Base-by-base conservation (phyloP, 2,113 vertebrate species). In the Nothocercus nigrocapillus region DNA sequence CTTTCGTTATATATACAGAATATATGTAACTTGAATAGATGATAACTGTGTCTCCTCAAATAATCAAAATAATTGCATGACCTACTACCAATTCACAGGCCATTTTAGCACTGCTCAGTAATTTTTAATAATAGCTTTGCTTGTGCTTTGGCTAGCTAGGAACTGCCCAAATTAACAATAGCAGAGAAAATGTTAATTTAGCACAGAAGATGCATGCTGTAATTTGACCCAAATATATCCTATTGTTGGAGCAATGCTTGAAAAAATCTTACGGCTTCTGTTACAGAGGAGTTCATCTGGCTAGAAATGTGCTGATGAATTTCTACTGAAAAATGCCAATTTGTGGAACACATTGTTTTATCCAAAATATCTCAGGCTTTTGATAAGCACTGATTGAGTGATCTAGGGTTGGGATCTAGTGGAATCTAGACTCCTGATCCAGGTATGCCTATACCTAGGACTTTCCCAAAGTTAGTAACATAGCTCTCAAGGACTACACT, bases 121-220 rank as follows among this genome's bases (percentile, higher is more conserved):
- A 85, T 79, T 94, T 93, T 92, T 86, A 90, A 82, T 90, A 96
- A 86, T 56, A 62, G 67, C 82, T 80, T 77, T 87, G 85, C 42
- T 61, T 85, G 38, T 81, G 34, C 34, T 90, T 81, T 15, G 4
- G 58, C 53, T 80, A 47, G 61, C 72, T 70, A n/a, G 83, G 38
- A 91, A 72, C 40, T 83, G 32, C 76, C 63, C 77, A 53, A 44
- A 81, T 56, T 64, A 83, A 95, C 90, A 93, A 90, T 53, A 93
- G 90, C 24, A 73, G 32, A 85, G 85, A 95, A 56, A 80, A 94
- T 92, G 90, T 91, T 96, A 91, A 89, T 75, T 93, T 68, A 93
- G 76, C 61, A 68, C 76, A n/a, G 28, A 92, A 81, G 38, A 64
- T n/a, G 28, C 47, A 34, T 51, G 58, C 53, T 89, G 66, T 51